Evolutionary conservation across 2,113 vertebrate genomes (phyloP).

Genomic region (Archocentrus centrarchus): DNA sequence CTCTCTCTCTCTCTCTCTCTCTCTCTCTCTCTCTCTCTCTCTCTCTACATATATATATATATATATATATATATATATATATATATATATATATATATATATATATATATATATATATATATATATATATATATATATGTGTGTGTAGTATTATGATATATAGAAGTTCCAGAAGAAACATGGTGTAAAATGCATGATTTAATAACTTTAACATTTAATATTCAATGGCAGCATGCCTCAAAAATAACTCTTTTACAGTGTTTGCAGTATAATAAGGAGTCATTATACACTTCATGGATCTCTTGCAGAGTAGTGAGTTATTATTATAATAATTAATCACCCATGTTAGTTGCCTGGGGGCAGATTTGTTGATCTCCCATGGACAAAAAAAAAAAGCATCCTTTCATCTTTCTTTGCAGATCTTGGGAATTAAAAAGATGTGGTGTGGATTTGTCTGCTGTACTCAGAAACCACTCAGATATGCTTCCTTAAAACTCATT

Average conservation of each 20-base stretch:
- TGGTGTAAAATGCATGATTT: conserved; percentile 3
- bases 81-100: too few species aligned
- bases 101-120: too few species aligned
- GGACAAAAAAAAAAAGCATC: neutral
- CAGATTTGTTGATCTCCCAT: conserved; percentile 11
- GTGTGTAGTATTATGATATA: neutral
- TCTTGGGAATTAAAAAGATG: neutral
- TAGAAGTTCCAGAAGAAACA: neutral
- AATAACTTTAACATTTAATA: conserved; percentile 7
- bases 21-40: too few species aligned
- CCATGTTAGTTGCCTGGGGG: neutral
- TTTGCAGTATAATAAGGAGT: neutral
- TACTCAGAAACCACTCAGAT: neutral
- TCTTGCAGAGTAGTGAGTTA: conserved; percentile 11
- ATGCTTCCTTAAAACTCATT: neutral
- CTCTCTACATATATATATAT: too few species aligned
- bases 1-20: fast-evolving
- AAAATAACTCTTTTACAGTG: neutral
- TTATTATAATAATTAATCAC: conserved; percentile 45
- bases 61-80: too few species aligned
- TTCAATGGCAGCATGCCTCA: neutral
- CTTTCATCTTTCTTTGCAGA: conserved; percentile 17
- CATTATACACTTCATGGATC: conserved; percentile 21
- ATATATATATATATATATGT: too few species aligned
- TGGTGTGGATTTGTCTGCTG: neutral